phyloP scores from a whole-genome alignment of 2,113 vertebrate species.

The Puffinus mauretanicus region DNA sequence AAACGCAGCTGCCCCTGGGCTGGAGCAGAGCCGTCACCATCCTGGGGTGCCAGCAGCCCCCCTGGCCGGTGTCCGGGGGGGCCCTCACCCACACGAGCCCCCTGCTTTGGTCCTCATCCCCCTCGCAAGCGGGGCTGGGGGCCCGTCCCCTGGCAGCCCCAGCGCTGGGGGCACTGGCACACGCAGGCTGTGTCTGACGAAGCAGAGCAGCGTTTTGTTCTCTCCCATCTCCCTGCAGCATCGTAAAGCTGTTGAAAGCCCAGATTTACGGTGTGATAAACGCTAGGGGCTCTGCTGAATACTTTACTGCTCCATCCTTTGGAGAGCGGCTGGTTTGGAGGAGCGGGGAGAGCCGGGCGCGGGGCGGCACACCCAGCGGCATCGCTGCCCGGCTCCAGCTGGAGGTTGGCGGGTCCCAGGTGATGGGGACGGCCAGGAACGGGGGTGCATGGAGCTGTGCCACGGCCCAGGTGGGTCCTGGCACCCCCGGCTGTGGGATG shows the following conservation, averaged over 20 bases:
- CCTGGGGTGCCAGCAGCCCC: neutral
- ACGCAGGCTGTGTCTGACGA: neutral
- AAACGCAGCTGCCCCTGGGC: neutral
- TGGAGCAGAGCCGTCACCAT: neutral
- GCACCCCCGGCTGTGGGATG: accelerated
- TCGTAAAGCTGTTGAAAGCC: slow-evolving; percentile 48
- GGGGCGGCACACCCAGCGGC: neutral
- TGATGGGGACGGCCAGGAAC: accelerated
- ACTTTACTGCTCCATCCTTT: slow-evolving; percentile 36
- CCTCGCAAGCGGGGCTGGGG: neutral
- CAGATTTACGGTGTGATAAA: slow-evolving; percentile 60
- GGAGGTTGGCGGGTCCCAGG: neutral
- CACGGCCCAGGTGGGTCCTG: neutral
- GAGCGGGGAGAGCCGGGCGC: neutral
- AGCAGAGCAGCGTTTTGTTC: slow-evolving; percentile 46
- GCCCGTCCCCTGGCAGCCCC: neutral
- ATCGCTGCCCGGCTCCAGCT: neutral
- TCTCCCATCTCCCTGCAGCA: slow-evolving; percentile 27
- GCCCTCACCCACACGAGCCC: neutral
- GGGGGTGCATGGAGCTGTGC: neutral
- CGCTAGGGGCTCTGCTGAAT: slow-evolving; percentile 50
- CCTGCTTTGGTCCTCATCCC: neutral
- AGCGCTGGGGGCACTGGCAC: slow-evolving; percentile 2
- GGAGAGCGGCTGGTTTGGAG: neutral
- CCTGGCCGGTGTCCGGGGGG: accelerated